Conservation (phyloP, 2,113 vertebrate species). For the Columbina picui region DNA sequence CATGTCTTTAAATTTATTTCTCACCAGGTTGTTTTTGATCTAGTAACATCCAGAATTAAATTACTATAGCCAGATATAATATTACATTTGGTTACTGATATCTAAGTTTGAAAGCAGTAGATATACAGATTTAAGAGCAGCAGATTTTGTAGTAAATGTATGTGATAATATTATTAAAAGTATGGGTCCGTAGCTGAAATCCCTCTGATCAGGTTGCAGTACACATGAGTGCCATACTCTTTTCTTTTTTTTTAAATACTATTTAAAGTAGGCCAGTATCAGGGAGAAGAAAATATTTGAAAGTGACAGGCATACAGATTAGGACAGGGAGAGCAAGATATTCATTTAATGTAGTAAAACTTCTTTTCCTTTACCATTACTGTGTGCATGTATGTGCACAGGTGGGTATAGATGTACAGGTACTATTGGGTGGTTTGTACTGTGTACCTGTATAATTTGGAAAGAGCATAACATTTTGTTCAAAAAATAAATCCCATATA, state of each 20-base stretch:
- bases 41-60: neutral
- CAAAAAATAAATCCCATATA: neutral
- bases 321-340: neutral
- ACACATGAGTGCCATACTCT: neutral
- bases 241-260: neutral
- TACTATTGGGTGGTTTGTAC: neutral
- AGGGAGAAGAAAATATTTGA: neutral
- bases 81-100: neutral
- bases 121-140: neutral
- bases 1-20: neutral
- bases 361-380: neutral
- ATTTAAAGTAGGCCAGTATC: neutral
- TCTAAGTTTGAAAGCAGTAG: neutral
- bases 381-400: neutral
- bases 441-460: neutral
- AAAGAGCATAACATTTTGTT: neutral
- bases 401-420: neutral
- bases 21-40: neutral
- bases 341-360: neutral
- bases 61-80: neutral
- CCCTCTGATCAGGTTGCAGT: neutral
- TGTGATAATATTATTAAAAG: neutral
- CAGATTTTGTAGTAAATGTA: neutral
- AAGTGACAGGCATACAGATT: neutral
- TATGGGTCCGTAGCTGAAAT: neutral